A percentile compares a stretch with the other conserved stretches of the same genome.
Evolutionary conservation across 1,140 invertebrate species (phyloP).

Genomic region (Ridgeia piscesae): DNA sequence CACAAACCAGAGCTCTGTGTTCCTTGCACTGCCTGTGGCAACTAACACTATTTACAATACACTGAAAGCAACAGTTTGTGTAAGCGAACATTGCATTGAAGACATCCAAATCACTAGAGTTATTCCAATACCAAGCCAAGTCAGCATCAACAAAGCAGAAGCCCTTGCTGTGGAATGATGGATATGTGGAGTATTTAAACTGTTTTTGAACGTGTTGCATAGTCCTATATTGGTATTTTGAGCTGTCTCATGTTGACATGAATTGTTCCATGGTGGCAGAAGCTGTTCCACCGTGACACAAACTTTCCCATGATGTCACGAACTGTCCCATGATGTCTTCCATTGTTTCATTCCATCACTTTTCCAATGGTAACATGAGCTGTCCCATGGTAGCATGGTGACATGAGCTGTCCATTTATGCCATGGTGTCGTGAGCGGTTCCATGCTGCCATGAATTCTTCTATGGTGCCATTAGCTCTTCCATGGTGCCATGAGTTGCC

Average conservation of each 20-base stretch:
- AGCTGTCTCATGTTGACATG: background rate
- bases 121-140: background rate
- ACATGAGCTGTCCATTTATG: constrained; percentile 3
- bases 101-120: background rate
- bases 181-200: background rate
- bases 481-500: background rate
- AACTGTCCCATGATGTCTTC: background rate
- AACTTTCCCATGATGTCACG: background rate
- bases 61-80: background rate
- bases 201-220: background rate
- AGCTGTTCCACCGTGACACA: background rate
- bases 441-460: background rate
- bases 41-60: background rate
- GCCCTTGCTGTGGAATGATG: background rate
- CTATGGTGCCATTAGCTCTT: background rate
- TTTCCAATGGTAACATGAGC: background rate
- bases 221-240: background rate
- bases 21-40: background rate
- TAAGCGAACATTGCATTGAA: background rate
- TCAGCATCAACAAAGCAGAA: background rate
- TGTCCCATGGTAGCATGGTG: background rate
- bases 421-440: background rate
- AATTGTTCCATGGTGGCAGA: background rate
- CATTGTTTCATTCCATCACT: too few species aligned
- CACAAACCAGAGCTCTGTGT: too few species aligned